phyloP scores from a whole-genome alignment of 2,797 vertebrate genomes.

The Pitangus sulphuratus region DNA sequence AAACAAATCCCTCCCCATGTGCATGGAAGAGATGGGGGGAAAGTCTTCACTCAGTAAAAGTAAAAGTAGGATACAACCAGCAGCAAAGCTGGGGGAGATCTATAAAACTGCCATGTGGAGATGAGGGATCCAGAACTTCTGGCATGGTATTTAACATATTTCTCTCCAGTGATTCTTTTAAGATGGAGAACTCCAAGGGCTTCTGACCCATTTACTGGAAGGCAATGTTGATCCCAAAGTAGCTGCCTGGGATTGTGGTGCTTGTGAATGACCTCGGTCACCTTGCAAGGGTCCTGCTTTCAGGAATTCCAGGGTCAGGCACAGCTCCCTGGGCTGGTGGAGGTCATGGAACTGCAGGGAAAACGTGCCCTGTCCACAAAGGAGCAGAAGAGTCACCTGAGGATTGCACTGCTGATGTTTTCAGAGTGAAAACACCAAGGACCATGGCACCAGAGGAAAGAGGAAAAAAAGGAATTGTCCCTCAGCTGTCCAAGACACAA shows the following conservation, averaged over 20 bases:
- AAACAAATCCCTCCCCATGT: not conserved
- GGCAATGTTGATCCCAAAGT: not conserved
- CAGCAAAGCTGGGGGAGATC: not conserved
- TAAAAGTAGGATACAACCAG: not conserved
- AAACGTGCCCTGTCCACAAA: not conserved
- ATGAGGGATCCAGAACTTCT: not conserved
- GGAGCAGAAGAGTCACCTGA: not conserved
- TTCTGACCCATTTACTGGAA: not conserved
- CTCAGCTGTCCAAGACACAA: not conserved
- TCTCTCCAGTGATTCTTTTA: not conserved
- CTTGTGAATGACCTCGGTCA: not conserved
- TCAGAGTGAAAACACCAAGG: not conserved
- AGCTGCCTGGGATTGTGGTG: not conserved
- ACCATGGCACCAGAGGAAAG: not conserved
- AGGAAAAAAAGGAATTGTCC: not conserved
- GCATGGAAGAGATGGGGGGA: not conserved
- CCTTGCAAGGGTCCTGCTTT: fast-evolving
- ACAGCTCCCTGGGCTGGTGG: not conserved
- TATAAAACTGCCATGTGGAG: not conserved
- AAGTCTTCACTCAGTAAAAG: not conserved
- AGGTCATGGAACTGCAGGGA: not conserved
- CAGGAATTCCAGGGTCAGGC: not conserved
- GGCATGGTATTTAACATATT: not conserved
- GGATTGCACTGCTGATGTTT: not conserved
- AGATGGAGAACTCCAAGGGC: not conserved